Percentiles rank a stretch among this genome's conserved stretches.
Conservation (phyloP, 2,113 vertebrate genomes). For the Bettongia penicillata region DNA sequence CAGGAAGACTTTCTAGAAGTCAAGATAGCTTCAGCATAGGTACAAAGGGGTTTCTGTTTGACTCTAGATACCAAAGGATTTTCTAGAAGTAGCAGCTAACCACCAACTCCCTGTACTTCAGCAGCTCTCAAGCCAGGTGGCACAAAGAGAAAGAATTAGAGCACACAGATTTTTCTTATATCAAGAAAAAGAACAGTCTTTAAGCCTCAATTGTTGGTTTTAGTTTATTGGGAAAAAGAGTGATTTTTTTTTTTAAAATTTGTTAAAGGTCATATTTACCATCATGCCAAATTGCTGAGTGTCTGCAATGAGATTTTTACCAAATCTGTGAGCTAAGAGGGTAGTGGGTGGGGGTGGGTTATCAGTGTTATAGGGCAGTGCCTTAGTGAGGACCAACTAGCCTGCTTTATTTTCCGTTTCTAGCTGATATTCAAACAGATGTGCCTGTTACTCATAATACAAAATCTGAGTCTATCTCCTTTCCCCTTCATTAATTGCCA, state of each 20-base stretch:
- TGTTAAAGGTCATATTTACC: neutral
- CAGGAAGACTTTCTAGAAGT: fast-evolving
- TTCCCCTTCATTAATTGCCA: fast-evolving
- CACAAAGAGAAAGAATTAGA: neutral
- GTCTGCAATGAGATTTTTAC: neutral
- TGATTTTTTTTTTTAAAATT: neutral
- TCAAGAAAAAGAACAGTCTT: neutral
- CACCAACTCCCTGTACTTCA: fast-evolving
- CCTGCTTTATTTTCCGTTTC: neutral
- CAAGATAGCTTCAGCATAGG: neutral
- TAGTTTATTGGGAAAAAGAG: neutral
- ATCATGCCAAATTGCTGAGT: neutral
- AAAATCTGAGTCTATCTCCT: neutral
- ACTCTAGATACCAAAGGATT: slow-evolving; percentile 71
- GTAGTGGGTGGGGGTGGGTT: fast-evolving
- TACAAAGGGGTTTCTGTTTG: slow-evolving; percentile 23
- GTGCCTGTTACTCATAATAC: neutral
- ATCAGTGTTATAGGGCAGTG: slow-evolving; percentile 4
- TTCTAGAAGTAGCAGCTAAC: slow-evolving; percentile 30
- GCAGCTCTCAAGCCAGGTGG: neutral
- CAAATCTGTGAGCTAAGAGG: neutral
- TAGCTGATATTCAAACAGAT: neutral
- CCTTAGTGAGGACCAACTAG: slow-evolving; percentile 49
- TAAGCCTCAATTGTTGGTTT: neutral
- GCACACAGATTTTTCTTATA: slow-evolving; percentile 6